Evolutionary conservation across 2,888 invertebrate genomes (phyloP), one percentile per base, ranked within the genome.

Genomic region (Clepsis dumicolana): DNA sequence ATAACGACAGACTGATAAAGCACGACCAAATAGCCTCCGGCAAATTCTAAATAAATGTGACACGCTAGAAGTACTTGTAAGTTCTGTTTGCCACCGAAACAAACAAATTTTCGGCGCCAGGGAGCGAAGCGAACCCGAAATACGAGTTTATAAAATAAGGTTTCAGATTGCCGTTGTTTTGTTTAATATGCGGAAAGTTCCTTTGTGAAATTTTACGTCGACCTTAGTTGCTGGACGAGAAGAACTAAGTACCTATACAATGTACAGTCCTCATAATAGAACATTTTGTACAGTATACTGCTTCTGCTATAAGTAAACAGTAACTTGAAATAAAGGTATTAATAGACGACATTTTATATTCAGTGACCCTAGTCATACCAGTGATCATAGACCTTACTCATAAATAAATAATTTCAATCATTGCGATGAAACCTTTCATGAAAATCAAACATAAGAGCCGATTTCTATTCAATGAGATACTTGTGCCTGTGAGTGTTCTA

Each of bases 1-100:
- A 57, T 25, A 41, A 41, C 57, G 16, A 41, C 59, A 24, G 57
- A 57, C 16, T 25, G 59, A 59, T 41, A 59, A 38, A 57, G 21
- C 57, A 21, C 57, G 35, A 4, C 59, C 4, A 8, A 12, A 41
- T 25, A 41, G 25, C 41, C 25, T 10, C 7, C 21, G 41, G 59
- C 16, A 21, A 41, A 18, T 59, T 59, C 25, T 25, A 21, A 48
- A 48, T 48, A 41, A 38, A 41, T 41, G 25, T 25, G 41, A 16
- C 16, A 21, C 35, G 16, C 25, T 24, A 21, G 4, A 38, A 57
- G 38, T 35, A 25, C n/a, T 1, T n/a, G 8, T 38, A 24, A 38
- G 38, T 38, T 38, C 38, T 25, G 48, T 48, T 21, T 10, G 21
- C 48, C 21, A 21, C 32, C 21, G 56, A 38, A 41, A 57, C 57